Evolutionary conservation across 64 coral and sea anemone species (phyloP).

Genomic region (Pocillopora damicornis): DNA sequence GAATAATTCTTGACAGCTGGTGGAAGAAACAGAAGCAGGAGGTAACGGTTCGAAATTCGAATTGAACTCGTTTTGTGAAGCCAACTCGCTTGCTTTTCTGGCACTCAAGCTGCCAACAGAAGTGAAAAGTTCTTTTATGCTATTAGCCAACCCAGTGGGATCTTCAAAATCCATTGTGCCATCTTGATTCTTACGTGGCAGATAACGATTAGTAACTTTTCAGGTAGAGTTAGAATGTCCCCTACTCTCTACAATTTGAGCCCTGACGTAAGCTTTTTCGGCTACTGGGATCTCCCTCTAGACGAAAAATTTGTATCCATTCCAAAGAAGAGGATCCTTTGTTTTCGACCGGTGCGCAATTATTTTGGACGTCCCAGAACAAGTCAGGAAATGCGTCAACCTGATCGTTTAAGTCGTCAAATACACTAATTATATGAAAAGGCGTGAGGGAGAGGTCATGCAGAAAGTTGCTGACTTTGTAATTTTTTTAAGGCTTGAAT

Average conservation of each 20-base stretch:
- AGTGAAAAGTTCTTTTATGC: conserved; percentile 53
- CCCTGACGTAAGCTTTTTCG: conserved; percentile 32
- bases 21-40: conserved; percentile 5
- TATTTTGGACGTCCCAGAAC: neutral
- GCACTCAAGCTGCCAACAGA: conserved; percentile 50
- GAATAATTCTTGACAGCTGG: neutral
- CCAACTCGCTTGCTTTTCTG: conserved; percentile 40
- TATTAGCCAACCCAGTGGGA: conserved; percentile 42
- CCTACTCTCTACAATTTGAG: conserved; percentile 39
- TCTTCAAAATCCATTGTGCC: conserved; percentile 13
- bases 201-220: conserved; percentile 56
- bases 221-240: conserved; percentile 65
- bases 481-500: neutral
- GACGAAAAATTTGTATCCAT: conserved; percentile 68
- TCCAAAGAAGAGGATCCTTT: conserved; percentile 63
- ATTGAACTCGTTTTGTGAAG: conserved; percentile 34
- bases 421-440: conserved; percentile 10
- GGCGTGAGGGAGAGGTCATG: neutral
- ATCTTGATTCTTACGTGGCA: conserved; percentile 28
- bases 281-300: conserved; percentile 56
- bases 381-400: conserved; percentile 6
- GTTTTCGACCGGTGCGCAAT: neutral
- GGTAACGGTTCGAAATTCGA: neutral
- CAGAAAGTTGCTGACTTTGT: neutral
- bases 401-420: conserved; percentile 14